phyloP scores from a whole-genome alignment of 2,888 invertebrate genomes.

The Lasioglossum zephyrum region DNA sequence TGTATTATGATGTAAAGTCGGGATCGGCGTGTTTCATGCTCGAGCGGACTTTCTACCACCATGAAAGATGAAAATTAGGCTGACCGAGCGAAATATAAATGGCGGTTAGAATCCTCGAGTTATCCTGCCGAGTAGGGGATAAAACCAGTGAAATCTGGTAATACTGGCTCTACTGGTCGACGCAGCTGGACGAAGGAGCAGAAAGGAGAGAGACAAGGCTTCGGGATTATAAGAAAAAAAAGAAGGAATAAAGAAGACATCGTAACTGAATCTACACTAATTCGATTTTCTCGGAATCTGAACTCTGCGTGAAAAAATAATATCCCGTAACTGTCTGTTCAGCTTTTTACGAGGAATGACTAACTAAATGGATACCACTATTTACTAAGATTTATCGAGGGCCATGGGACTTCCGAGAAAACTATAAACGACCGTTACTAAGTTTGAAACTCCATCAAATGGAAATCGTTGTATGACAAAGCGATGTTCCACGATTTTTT shows the following conservation, averaged over 20 bases:
- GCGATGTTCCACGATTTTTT: not conserved
- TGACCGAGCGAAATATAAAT: constrained; percentile 16
- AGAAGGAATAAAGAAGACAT: not conserved
- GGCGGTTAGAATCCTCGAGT: constrained; percentile 36
- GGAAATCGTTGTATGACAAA: not conserved
- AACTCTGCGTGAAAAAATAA: not conserved
- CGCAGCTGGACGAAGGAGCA: constrained; percentile 27
- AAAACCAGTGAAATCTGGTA: constrained; percentile 70
- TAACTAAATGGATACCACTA: not conserved
- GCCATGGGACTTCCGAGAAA: not conserved
- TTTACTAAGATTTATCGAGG: not conserved
- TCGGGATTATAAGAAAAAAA: constrained; percentile 9
- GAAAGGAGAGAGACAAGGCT: constrained; percentile 15
- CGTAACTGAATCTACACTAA: not conserved
- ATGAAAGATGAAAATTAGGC: not conserved
- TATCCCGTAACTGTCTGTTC: not conserved
- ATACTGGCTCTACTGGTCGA: constrained; percentile 67
- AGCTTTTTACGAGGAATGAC: not conserved
- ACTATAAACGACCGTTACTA: not conserved
- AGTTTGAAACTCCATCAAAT: not conserved
- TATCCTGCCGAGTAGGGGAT: constrained; percentile 40
- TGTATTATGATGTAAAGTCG: constrained; percentile 24
- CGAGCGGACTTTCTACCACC: not conserved
- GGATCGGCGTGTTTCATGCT: not conserved
- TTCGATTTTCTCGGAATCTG: not conserved